Evolutionary conservation across 2,113 vertebrate genomes (phyloP).

Genomic region (Ciconia maguari): DNA sequence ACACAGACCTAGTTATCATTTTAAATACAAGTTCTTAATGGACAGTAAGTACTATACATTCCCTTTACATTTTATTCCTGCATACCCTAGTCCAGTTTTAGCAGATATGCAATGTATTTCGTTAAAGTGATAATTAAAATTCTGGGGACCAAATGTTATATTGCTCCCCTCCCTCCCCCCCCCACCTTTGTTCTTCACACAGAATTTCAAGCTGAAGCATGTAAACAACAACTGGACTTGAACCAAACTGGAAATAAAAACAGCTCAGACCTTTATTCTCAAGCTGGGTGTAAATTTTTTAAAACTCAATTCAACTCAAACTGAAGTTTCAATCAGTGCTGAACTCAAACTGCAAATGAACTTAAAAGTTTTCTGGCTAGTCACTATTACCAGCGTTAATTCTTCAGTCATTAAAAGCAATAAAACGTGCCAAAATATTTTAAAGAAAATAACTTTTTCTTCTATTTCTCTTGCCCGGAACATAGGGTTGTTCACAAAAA

Average conservation of each 20-base stretch:
- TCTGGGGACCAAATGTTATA: background rate
- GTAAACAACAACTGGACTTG: background rate
- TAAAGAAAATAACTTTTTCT: background rate
- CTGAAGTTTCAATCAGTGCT: background rate
- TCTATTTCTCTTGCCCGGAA: background rate
- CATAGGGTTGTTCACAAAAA: background rate
- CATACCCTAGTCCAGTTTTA: background rate
- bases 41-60: background rate
- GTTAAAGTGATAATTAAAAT: background rate
- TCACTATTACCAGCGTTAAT: background rate
- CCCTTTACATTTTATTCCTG: background rate
- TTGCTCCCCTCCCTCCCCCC: background rate
- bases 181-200: background rate
- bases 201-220: background rate
- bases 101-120: background rate
- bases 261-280: background rate
- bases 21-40: background rate
- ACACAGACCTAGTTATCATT: background rate
- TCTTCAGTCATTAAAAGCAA: background rate
- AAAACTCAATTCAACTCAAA: background rate
- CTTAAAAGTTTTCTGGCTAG: background rate
- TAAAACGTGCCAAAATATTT: background rate
- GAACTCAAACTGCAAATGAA: background rate
- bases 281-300: background rate
- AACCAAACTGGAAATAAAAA: background rate